phyloP scores from a whole-genome alignment of 2,797 vertebrate genomes.

The Acrossocheilus wenchowensis region DNA sequence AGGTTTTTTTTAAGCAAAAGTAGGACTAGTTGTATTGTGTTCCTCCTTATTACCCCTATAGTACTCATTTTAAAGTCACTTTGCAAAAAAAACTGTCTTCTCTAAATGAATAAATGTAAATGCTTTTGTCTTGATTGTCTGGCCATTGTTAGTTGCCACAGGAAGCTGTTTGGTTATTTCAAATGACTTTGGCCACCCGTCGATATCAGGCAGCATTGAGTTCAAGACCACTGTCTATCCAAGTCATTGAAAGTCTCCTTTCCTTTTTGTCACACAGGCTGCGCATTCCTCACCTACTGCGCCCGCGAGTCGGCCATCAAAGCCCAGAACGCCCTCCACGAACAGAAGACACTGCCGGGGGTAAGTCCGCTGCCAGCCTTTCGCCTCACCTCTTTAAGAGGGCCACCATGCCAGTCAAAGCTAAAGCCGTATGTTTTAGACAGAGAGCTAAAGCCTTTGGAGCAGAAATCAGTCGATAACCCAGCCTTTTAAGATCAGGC shows the following conservation, averaged over 20 bases:
- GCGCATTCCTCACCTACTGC: conserved; percentile 98
- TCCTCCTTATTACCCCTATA: not conserved
- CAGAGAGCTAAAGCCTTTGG: conserved; percentile 64
- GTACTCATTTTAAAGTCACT: conserved; percentile 2
- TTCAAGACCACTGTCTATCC: conserved; percentile 37
- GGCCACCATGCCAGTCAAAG: conserved; percentile 65
- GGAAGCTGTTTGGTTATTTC: conserved; percentile 2
- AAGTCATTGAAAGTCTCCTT: conserved; percentile 52
- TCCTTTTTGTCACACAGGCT: conserved; percentile 80
- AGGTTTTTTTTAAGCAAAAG: not conserved
- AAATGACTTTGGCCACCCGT: conserved; percentile 29
- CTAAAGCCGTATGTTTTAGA: conserved; percentile 64
- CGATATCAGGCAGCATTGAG: conserved; percentile 27
- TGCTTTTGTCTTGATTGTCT: conserved; percentile 11
- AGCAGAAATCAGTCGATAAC: conserved; percentile 77
- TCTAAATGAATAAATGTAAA: conserved; percentile 20
- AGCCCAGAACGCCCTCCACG: conserved; percentile 97
- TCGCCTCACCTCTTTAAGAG: conserved; percentile 47
- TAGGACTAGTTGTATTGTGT: not conserved
- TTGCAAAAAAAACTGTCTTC: not conserved
- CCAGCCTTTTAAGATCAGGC: conserved; percentile 73
- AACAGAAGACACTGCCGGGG: conserved; percentile 98
- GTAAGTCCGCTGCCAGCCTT: conserved; percentile 78
- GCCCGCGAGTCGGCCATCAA: conserved; percentile 98
- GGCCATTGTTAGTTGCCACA: not conserved